Conservation (phyloP, 1,140 invertebrate species). For the Lordiphosa stackelbergi region DNA sequence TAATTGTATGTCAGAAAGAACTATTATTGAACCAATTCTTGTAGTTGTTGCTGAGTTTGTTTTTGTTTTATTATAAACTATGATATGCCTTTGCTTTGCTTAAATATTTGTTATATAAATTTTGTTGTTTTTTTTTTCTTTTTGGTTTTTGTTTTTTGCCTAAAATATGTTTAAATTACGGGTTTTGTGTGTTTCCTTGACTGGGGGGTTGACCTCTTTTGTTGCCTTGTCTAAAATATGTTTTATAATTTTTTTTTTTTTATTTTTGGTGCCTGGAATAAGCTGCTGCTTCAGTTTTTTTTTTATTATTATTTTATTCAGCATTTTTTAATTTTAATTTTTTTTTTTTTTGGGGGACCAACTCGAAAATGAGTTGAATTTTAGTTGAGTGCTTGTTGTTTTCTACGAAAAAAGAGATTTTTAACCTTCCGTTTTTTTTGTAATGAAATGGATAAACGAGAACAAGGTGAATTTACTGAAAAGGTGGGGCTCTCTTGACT, state of each 20-base stretch:
- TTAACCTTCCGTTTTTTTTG: conserved; percentile 1
- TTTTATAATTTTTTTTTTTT: conserved; percentile 72
- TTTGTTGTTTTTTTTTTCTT: conserved; percentile 38
- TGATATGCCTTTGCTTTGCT: conserved; percentile 72
- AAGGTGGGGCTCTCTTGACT: no score
- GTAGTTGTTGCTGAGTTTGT: conserved; percentile 14
- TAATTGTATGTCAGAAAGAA: conserved; percentile 9
- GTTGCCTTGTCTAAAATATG: conserved; percentile 35
- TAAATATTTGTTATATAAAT: conserved; percentile 62
- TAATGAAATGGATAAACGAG: conserved; percentile 3
- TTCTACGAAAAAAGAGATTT: conserved; percentile 3
- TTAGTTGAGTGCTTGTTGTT: conserved; percentile 8
- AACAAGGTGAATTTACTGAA: no score
- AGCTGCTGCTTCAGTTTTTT: conserved; percentile 42
- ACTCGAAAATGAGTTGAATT: conserved; percentile 64
- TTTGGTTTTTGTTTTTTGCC: conserved; percentile 43
- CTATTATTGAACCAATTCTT: conserved; percentile 9
- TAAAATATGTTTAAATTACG: conserved; percentile 59
- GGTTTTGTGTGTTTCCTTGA: conserved; percentile 14
- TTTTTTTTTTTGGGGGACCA: conserved; percentile 19
- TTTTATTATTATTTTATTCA: conserved; percentile 49
- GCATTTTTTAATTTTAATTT: no score
- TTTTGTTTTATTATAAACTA: conserved; percentile 62
- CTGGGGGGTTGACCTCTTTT: conserved; percentile 24
- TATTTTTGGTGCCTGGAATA: conserved; percentile 56